A percentile compares a stretch with the other conserved stretches of the same genome.
These are phyloP conservation scores for Timema podura DNA, from an alignment of 2,888 invertebrate genomes.

Conservation along the genomic window DNA sequence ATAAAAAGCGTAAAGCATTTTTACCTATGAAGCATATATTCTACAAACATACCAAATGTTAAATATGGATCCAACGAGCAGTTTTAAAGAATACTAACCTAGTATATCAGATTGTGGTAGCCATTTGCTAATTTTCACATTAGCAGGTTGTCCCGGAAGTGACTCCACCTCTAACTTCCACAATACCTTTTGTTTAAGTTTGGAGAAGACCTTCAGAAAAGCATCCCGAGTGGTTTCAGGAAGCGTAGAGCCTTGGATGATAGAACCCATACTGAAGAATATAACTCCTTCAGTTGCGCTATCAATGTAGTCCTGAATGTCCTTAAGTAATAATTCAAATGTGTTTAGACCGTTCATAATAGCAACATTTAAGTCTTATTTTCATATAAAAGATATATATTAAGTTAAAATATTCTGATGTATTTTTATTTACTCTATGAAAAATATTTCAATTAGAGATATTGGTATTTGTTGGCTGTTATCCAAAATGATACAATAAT, in stretches of 20 bases:
- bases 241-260: constrained; percentile 43
- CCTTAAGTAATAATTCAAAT: constrained; percentile 34
- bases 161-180: constrained; percentile 48
- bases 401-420: too few relatives aligned
- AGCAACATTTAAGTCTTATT: too few relatives aligned
- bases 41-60: too few relatives aligned
- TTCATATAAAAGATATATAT: too few relatives aligned
- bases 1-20: too few relatives aligned
- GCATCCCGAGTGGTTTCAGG: constrained; percentile 41
- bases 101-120: constrained; percentile 58
- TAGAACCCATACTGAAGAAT: constrained; percentile 51
- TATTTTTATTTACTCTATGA: too few relatives aligned
- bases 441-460: too few relatives aligned
- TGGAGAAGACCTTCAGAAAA: constrained; percentile 44
- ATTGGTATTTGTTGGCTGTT: too few relatives aligned
- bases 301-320: constrained; percentile 45
- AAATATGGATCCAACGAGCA: too few relatives aligned
- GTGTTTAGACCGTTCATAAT: too few relatives aligned
- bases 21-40: too few relatives aligned
- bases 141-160: constrained; percentile 43
- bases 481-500: too few relatives aligned
- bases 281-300: constrained; percentile 47
- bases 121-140: constrained; percentile 58
- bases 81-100: constrained; percentile 40
- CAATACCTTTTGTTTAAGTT: constrained; percentile 48